These are phyloP conservation scores for Morelia viridis DNA, from an alignment of 2,797 vertebrate species.

Conservation along the genomic window DNA sequence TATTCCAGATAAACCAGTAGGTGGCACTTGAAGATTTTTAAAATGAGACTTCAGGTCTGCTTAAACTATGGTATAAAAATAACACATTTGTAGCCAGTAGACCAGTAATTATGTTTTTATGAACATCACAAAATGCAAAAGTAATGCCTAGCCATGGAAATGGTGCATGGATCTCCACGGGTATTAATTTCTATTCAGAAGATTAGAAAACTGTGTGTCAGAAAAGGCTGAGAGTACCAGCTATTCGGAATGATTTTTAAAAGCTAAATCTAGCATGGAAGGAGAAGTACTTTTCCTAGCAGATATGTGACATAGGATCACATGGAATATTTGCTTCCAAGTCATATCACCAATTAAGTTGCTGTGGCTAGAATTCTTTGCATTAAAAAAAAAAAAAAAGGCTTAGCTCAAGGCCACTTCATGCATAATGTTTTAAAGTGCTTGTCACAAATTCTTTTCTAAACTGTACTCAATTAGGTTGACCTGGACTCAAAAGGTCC, in stretches of 20 bases:
- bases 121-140: background rate
- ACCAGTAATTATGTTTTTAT: background rate
- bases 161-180: background rate
- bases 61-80: background rate
- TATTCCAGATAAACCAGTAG: background rate
- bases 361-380: background rate
- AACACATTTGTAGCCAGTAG: background rate
- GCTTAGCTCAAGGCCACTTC: background rate
- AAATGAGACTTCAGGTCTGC: background rate
- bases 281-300: background rate
- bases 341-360: background rate
- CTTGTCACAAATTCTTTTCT: background rate
- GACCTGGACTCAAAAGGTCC: too few species aligned
- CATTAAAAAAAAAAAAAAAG: background rate
- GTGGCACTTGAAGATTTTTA: background rate
- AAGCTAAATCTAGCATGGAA: background rate
- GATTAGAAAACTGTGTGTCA: background rate
- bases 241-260: background rate
- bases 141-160: background rate
- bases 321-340: background rate
- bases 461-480: too few species aligned
- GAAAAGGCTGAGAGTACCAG: rapidly evolving
- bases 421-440: background rate
- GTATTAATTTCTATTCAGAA: background rate
- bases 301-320: background rate